These are phyloP conservation scores for Drosophila bocqueti DNA, from an alignment of 1,140 invertebrate species.

Conservation along the genomic window DNA sequence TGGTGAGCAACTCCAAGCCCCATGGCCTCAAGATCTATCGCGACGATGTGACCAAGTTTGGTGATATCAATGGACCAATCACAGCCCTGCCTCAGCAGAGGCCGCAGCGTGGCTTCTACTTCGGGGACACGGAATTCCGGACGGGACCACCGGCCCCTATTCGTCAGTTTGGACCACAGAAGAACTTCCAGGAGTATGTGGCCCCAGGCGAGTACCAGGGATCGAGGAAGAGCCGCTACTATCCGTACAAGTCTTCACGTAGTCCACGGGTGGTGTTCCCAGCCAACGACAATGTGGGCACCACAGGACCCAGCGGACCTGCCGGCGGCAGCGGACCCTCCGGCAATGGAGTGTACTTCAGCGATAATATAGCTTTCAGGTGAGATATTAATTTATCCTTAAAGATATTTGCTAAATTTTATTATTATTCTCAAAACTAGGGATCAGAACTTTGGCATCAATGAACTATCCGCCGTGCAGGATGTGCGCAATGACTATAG, in stretches of 20 bases:
- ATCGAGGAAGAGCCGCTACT: constrained; percentile 77
- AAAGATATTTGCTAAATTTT: neutral
- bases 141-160: constrained; percentile 65
- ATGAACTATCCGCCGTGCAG: constrained; percentile 86
- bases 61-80: constrained; percentile 83
- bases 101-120: constrained; percentile 71
- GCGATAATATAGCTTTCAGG: constrained; percentile 87
- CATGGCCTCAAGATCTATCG: constrained; percentile 76
- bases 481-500: constrained; percentile 86
- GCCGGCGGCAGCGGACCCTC: constrained; percentile 69
- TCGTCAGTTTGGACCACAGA: constrained; percentile 74
- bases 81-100: constrained; percentile 77
- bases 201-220: constrained; percentile 67
- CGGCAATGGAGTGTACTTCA: constrained; percentile 83
- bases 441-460: constrained; percentile 87
- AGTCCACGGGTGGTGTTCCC: constrained; percentile 87
- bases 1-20: constrained; percentile 74
- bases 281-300: constrained; percentile 85
- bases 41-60: constrained; percentile 84
- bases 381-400: constrained; percentile 13
- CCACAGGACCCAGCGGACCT: constrained; percentile 74
- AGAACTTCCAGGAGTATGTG: constrained; percentile 79
- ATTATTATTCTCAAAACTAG: constrained; percentile 49
- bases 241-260: constrained; percentile 84
- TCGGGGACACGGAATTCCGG: constrained; percentile 74